Evolutionary conservation across 2,113 vertebrate species (phyloP).

Genomic region (Hoplias malabaricus): DNA sequence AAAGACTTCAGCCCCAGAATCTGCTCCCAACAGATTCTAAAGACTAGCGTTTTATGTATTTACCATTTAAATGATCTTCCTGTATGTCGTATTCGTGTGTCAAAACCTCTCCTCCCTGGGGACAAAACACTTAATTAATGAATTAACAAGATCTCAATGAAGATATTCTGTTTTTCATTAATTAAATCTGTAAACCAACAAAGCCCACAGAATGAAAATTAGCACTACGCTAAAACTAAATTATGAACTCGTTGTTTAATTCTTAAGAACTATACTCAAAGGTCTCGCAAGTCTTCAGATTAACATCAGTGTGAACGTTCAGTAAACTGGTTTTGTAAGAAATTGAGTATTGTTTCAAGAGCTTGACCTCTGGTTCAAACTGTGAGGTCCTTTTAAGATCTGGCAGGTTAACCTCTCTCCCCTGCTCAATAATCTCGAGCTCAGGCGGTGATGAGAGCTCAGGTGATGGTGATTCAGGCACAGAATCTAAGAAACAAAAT

Average conservation of each 20-base stretch:
- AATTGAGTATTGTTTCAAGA: not conserved
- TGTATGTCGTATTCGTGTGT: slow-evolving; percentile 1
- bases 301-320: too few species aligned
- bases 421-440: not conserved
- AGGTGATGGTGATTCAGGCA: slow-evolving; percentile 7
- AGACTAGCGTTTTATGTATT: slow-evolving; percentile 20
- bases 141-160: not conserved
- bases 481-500: slow-evolving; percentile 35
- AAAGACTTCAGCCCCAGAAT: not conserved
- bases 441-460: slow-evolving; percentile 36
- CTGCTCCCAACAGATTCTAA: not conserved
- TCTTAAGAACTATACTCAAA: too few species aligned
- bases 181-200: too few species aligned
- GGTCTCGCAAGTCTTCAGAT: too few species aligned
- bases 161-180: not conserved
- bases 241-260: too few species aligned
- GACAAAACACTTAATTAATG: too few species aligned
- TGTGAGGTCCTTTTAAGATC: not conserved
- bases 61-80: slow-evolving; percentile 2
- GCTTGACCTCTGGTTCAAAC: not conserved
- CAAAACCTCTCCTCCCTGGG: slow-evolving; percentile 19
- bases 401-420: not conserved
- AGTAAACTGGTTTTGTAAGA: too few species aligned
- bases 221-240: too few species aligned
- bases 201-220: too few species aligned